These are phyloP conservation scores for Apodemus agrarius DNA, from an alignment of 2,797 vertebrate genomes.

Conservation along the genomic window DNA sequence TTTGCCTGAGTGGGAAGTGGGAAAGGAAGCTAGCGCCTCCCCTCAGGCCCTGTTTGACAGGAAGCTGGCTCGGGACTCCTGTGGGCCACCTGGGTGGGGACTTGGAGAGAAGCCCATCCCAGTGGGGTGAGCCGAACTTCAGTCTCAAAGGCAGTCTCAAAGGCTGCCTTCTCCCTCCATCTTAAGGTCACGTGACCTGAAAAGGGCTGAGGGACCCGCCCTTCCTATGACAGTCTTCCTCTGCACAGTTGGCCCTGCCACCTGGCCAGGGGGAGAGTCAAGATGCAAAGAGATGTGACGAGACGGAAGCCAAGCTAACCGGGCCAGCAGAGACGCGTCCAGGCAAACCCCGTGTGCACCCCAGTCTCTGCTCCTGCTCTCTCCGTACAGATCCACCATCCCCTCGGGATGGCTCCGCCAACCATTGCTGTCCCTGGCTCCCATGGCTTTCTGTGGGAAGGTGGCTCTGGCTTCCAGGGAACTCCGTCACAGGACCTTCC, in stretches of 20 bases:
- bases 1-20: background rate
- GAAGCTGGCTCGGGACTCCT: background rate
- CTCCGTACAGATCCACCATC: background rate
- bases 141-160: background rate
- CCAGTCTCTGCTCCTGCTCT: background rate
- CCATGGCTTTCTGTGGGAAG: background rate
- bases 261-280: background rate
- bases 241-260: background rate
- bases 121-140: background rate
- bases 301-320: background rate
- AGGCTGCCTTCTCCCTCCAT: background rate
- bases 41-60: background rate
- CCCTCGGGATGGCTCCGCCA: background rate
- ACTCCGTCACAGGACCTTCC: background rate
- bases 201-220: background rate
- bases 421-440: background rate
- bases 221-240: background rate
- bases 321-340: background rate
- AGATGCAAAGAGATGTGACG: rapidly evolving
- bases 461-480: background rate
- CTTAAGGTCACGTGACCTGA: background rate
- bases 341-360: background rate
- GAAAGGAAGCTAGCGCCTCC: background rate
- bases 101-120: background rate
- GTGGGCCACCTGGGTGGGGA: background rate